Conservation (phyloP, 2,797 vertebrate species). For the Tinamus major region DNA sequence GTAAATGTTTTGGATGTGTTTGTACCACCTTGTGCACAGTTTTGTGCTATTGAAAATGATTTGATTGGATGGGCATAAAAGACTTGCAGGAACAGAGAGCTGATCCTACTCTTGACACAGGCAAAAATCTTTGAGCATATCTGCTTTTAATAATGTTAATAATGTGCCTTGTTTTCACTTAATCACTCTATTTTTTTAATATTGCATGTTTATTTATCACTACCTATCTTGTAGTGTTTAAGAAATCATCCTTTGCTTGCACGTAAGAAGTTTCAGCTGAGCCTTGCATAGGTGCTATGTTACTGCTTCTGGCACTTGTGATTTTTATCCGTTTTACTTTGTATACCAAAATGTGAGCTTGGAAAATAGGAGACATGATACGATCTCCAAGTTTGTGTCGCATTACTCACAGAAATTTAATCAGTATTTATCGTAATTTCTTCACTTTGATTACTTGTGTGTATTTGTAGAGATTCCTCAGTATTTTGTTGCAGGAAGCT, state of each 20-base stretch:
- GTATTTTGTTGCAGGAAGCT: background rate
- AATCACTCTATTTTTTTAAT: constrained; percentile 36
- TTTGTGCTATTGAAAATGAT: background rate
- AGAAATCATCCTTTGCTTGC: constrained; percentile 48
- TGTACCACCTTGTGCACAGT: background rate
- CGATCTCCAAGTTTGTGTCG: background rate
- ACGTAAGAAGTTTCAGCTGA: background rate
- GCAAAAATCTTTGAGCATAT: background rate
- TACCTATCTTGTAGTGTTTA: constrained; percentile 49
- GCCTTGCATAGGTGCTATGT: background rate
- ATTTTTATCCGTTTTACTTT: background rate
- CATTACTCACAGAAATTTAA: background rate
- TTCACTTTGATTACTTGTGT: background rate
- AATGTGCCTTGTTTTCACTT: background rate
- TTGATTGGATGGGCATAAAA: background rate
- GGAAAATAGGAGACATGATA: background rate
- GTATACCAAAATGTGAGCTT: background rate
- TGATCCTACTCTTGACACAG: background rate
- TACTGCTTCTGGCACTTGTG: background rate
- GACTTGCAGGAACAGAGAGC: background rate
- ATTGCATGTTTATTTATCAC: constrained; percentile 19
- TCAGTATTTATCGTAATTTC: background rate
- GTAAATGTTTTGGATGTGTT: background rate
- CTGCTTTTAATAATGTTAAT: constrained; percentile 32
- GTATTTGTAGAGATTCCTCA: background rate